phyloP scores from a whole-genome alignment of 2,888 invertebrate species.

The Ochropacha duplaris region DNA sequence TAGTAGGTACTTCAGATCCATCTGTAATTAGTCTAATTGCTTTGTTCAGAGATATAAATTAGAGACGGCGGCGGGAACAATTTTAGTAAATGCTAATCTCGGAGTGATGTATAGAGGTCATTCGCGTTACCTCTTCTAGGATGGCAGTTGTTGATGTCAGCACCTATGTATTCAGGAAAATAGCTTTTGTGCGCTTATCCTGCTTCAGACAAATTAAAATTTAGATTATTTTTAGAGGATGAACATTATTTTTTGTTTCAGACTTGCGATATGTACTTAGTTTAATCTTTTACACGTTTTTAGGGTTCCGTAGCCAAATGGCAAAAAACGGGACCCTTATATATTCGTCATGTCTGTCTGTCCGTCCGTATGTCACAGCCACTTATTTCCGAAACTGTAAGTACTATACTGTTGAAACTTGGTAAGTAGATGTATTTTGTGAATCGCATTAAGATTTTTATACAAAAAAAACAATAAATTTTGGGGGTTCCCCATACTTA shows the following conservation, averaged over 20 bases:
- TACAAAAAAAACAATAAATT: too few relatives aligned
- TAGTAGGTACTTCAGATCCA: background rate
- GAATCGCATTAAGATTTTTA: too few relatives aligned
- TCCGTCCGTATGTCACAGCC: too few relatives aligned
- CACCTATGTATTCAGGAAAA: background rate
- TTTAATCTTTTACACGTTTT: too few relatives aligned
- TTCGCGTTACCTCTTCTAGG: background rate
- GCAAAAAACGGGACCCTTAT: too few relatives aligned
- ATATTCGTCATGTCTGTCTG: too few relatives aligned
- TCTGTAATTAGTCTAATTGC: background rate
- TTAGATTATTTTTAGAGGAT: background rate
- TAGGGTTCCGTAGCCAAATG: too few relatives aligned
- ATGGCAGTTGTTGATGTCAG: background rate
- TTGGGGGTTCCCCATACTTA: too few relatives aligned
- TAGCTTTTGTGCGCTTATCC: background rate
- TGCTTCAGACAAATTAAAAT: background rate
- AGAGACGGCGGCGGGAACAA: background rate
- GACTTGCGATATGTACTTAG: too few relatives aligned
- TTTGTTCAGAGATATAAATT: background rate
- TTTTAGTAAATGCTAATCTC: background rate
- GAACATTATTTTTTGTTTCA: background rate
- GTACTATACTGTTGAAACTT: too few relatives aligned
- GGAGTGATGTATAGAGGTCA: background rate
- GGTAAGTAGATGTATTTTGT: too few relatives aligned
- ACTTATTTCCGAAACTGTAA: too few relatives aligned